Conservation (phyloP, 2,113 vertebrate species). For the Spilogale gracilis region DNA sequence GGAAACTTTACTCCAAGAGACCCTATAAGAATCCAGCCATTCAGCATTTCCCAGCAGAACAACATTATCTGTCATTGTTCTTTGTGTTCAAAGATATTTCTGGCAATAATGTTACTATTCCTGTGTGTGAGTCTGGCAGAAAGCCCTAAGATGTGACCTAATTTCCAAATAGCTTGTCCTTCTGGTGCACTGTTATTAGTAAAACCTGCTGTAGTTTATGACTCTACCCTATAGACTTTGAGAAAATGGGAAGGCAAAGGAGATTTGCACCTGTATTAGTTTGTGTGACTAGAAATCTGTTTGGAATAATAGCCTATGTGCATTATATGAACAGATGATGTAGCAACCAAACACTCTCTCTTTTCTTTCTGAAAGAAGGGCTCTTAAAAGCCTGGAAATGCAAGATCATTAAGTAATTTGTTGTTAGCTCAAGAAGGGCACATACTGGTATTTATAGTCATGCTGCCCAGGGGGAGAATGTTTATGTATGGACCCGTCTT, state of each 20-base stretch:
- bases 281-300: slow-evolving; percentile 23
- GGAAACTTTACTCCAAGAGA: slow-evolving; percentile 54
- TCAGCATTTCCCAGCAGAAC: slow-evolving; percentile 37
- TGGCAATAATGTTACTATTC: slow-evolving; percentile 78
- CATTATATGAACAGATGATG: slow-evolving; percentile 50
- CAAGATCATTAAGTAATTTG: slow-evolving; percentile 67
- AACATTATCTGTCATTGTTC: slow-evolving; percentile 71
- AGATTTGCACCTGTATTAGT: slow-evolving; percentile 52
- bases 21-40: neutral
- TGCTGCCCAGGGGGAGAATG: neutral
- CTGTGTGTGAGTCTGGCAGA: slow-evolving; percentile 70
- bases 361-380: slow-evolving; percentile 61
- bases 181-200: slow-evolving; percentile 71
- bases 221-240: slow-evolving; percentile 12
- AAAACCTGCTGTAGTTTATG: slow-evolving; percentile 64
- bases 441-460: slow-evolving; percentile 60
- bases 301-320: slow-evolving; percentile 15
- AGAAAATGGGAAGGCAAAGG: slow-evolving; percentile 34
- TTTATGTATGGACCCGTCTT: slow-evolving; percentile 55
- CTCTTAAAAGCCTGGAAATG: slow-evolving; percentile 52
- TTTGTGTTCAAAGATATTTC: slow-evolving; percentile 74
- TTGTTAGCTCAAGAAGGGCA: slow-evolving; percentile 39
- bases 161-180: slow-evolving; percentile 79
- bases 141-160: slow-evolving; percentile 80
- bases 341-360: slow-evolving; percentile 39